phyloP scores from a whole-genome alignment of 2,797 vertebrate species.

The Neopelma chrysocephalum region DNA sequence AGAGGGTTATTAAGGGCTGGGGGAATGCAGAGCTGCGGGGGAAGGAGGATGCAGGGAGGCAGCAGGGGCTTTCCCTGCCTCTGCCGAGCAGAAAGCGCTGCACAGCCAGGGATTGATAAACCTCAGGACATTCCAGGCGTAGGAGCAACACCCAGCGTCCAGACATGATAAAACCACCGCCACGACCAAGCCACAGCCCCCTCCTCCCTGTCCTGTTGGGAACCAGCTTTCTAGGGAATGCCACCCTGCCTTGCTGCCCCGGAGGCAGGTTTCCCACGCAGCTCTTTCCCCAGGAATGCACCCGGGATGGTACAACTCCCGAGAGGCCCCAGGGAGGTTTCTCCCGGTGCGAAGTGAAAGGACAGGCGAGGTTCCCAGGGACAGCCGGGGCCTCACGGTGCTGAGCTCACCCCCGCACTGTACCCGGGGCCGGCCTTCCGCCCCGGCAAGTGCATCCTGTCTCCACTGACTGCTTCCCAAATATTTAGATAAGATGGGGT shows the following conservation, averaged over 20 bases:
- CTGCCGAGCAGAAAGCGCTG: not conserved
- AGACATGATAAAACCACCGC: not conserved
- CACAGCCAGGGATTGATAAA: not conserved
- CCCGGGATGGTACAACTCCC: accelerated
- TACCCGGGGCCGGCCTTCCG: not conserved
- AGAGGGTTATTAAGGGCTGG: not conserved
- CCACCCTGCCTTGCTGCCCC: accelerated
- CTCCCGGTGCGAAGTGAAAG: not conserved
- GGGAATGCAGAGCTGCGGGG: not conserved
- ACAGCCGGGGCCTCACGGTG: not conserved
- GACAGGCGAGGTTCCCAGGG: not conserved
- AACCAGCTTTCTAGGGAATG: not conserved
- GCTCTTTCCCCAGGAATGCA: not conserved
- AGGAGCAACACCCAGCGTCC: slow-evolving; percentile 64
- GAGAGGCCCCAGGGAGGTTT: not conserved
- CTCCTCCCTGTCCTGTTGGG: not conserved
- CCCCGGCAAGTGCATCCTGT: slow-evolving; percentile 3
- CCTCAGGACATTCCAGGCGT: not conserved
- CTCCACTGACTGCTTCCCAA: not conserved
- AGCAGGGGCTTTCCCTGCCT: not conserved
- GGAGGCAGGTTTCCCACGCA: not conserved
- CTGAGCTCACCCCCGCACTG: not conserved
- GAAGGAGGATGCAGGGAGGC: not conserved
- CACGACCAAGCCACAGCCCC: accelerated
- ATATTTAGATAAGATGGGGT: slow-evolving; percentile 29